A percentile compares a stretch with the other conserved stretches of the same genome.
These are phyloP conservation scores for Pitta sordida DNA, from an alignment of 2,113 vertebrate genomes.

Conservation along the genomic window DNA sequence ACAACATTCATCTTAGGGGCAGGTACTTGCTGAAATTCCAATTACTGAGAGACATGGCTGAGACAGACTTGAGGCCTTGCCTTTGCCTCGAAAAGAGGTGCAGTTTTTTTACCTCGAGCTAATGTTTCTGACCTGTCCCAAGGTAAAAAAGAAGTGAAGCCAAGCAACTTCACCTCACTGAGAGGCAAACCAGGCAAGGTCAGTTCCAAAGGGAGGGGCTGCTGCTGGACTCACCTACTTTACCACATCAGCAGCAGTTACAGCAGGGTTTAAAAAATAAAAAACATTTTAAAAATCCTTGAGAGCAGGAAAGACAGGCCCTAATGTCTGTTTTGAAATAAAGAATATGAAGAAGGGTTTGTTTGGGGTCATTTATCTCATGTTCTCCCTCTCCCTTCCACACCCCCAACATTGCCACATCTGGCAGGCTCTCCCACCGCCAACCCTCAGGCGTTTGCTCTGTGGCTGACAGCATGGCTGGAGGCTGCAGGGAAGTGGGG, in stretches of 20 bases:
- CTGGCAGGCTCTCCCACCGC: not conserved
- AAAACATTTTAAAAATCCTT: not conserved
- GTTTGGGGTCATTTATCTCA: not conserved
- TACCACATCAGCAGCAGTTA: not conserved
- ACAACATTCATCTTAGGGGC: slow-evolving; percentile 47
- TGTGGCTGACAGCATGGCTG: fast-evolving
- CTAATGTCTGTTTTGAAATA: not conserved
- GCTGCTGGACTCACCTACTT: not conserved
- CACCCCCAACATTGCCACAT: fast-evolving
- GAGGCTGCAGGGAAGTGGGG: not conserved
- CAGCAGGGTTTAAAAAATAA: not conserved
- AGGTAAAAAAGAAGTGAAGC: not conserved
- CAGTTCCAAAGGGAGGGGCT: not conserved
- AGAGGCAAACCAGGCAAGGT: not conserved
- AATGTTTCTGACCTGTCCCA: not conserved
- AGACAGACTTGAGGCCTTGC: not conserved
- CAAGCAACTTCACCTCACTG: not conserved
- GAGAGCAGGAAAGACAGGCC: not conserved
- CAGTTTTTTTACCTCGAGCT: not conserved
- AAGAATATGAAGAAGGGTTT: not conserved
- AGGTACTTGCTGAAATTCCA: slow-evolving; percentile 61
- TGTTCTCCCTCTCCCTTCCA: not conserved
- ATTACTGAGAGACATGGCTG: not conserved
- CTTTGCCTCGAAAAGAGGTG: not conserved
- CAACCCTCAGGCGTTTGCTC: not conserved